A percentile compares a stretch with the other conserved stretches of the same genome.
These are phyloP conservation scores for Parelbella ahira DNA, from an alignment of 2,888 invertebrate species.

Conservation along the genomic window DNA sequence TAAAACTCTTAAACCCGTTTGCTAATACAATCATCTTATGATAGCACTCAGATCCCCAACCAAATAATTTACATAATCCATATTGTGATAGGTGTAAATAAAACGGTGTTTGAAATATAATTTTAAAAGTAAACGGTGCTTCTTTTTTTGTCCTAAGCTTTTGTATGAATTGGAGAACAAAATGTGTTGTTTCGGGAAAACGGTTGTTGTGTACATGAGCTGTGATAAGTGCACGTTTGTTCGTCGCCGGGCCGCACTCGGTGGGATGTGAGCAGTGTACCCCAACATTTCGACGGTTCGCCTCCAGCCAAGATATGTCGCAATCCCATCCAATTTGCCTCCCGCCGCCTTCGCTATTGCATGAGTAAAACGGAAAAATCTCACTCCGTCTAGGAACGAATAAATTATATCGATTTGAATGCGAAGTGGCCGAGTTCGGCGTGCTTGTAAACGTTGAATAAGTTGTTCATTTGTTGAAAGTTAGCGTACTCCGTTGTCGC, in stretches of 20 bases:
- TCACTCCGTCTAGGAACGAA: slow-evolving; percentile 58
- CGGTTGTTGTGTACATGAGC: slow-evolving; percentile 37
- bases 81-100: too few relatives aligned
- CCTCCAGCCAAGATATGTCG: slow-evolving; percentile 70
- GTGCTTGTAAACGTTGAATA: slow-evolving; percentile 19
- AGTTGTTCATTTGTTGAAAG: slow-evolving; percentile 14
- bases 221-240: slow-evolving; percentile 52
- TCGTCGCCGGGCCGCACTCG: slow-evolving; percentile 46
- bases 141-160: too few relatives aligned
- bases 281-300: slow-evolving; percentile 67
- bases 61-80: too few relatives aligned
- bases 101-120: too few relatives aligned
- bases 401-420: slow-evolving; percentile 53
- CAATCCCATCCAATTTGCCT: slow-evolving; percentile 76
- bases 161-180: slow-evolving; percentile 6
- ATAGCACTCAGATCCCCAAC: neutral
- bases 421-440: slow-evolving; percentile 18
- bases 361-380: slow-evolving; percentile 72
- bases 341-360: slow-evolving; percentile 62
- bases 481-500: slow-evolving; percentile 9
- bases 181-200: slow-evolving; percentile 6
- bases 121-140: too few relatives aligned
- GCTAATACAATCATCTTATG: slow-evolving; percentile 4
- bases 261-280: slow-evolving; percentile 65
- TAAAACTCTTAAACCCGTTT: slow-evolving; percentile 11